Evolutionary conservation across 30 jellyfish, hydroid and myxozoan genomes (phyloP).

Genomic region (Catostylus mosaicus): DNA sequence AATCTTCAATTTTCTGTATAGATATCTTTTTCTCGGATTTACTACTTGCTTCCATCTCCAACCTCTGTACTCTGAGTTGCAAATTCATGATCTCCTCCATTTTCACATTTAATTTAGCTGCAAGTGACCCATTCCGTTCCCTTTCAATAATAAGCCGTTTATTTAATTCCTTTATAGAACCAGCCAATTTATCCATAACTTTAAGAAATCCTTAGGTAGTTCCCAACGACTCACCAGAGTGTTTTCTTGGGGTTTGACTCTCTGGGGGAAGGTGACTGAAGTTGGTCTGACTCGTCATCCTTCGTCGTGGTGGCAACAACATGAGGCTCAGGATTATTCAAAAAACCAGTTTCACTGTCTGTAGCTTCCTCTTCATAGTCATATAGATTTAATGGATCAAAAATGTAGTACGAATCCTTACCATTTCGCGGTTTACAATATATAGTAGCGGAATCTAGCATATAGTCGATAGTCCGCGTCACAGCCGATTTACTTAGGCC

Average conservation of each 20-base stretch:
- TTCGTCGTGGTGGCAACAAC: constrained; percentile 17
- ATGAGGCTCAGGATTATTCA: constrained; percentile 15
- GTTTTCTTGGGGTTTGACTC: no score
- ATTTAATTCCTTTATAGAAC: no score
- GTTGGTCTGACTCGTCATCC: not conserved
- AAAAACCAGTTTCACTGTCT: constrained; percentile 30
- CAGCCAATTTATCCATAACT: no score
- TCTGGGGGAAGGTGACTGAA: not conserved
- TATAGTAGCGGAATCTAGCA: constrained; percentile 36
- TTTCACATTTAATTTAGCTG: no score
- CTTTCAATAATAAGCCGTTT: no score
- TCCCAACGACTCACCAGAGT: constrained; percentile 9
- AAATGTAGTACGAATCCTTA: constrained; percentile 30
- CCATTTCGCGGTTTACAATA: constrained; percentile 36
- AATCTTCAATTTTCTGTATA: no score
- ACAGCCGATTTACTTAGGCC: constrained; percentile 28
- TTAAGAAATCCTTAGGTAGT: no score
- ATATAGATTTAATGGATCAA: constrained; percentile 28
- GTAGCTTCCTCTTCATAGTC: constrained; percentile 14
- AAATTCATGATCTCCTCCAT: no score
- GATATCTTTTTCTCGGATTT: no score
- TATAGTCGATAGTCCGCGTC: constrained; percentile 20
- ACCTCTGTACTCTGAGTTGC: no score
- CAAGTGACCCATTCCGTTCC: no score
- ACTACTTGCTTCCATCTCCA: no score